Conservation (phyloP, 92 coral and sea anemone species). For the Siderastrea siderea region DNA sequence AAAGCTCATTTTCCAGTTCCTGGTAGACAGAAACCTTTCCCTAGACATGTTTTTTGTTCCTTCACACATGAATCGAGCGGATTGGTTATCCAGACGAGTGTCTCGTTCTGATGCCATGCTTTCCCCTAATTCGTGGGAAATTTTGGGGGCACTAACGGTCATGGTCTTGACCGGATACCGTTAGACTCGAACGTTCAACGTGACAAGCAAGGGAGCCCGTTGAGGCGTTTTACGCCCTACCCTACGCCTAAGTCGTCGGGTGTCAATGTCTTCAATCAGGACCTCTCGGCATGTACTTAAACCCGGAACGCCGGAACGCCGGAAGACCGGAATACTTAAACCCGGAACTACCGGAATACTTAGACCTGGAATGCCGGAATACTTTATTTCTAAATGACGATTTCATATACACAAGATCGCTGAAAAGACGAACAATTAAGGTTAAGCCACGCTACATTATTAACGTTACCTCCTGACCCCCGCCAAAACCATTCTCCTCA, state of each 20-base stretch:
- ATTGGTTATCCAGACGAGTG: constrained; percentile 59
- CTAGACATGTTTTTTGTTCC: constrained; percentile 53
- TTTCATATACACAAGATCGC: too few species aligned
- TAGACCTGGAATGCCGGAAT: too few species aligned
- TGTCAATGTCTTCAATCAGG: constrained; percentile 58
- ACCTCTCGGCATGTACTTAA: too few species aligned
- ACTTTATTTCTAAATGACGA: too few species aligned
- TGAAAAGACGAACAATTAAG: too few species aligned
- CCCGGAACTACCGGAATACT: too few species aligned
- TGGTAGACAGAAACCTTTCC: constrained; percentile 42
- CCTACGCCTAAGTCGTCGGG: constrained; percentile 39
- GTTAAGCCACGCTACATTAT: too few species aligned
- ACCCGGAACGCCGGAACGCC: too few species aligned
- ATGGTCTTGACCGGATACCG: constrained; percentile 65
- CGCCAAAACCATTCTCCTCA: too few species aligned
- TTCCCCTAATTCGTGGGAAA: constrained; percentile 31
- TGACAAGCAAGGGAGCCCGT: constrained; percentile 37
- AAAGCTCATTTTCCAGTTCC: constrained; percentile 4
- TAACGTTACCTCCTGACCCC: too few species aligned
- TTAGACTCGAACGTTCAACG: constrained; percentile 51
- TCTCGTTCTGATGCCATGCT: constrained; percentile 46
- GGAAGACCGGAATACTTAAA: too few species aligned
- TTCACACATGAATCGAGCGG: constrained; percentile 48
- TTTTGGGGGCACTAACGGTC: constrained; percentile 63
- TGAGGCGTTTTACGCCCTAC: constrained; percentile 46